Conservation (phyloP, 2,797 vertebrate species). For the Mormyrus proboscirostris region DNA sequence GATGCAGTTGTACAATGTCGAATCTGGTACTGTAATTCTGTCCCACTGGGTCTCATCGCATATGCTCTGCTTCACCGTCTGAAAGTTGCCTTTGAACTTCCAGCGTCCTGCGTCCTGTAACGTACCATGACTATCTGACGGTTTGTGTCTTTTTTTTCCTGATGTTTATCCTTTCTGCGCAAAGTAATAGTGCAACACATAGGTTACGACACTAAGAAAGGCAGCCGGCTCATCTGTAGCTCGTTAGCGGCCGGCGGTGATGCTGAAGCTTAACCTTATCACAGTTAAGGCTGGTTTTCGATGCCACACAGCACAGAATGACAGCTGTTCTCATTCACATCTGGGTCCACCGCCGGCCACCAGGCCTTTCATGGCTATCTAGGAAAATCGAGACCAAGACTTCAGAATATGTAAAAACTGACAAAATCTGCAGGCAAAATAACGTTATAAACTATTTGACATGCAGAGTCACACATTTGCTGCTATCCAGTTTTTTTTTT, state of each 20-base stretch:
- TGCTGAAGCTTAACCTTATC: neutral
- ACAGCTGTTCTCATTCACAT: neutral
- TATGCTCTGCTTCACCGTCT: neutral
- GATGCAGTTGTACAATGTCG: neutral
- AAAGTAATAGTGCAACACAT: neutral
- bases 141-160: neutral
- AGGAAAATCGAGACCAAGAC: neutral
- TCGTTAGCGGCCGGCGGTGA: neutral
- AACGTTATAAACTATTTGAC: neutral
- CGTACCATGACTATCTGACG: too few relatives aligned
- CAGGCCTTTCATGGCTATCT: neutral
- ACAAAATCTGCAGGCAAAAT: neutral
- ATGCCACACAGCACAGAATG: too few relatives aligned
- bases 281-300: neutral
- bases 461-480: neutral
- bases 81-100: neutral
- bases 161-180: neutral
- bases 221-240: neutral
- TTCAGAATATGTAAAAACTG: neutral
- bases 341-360: neutral
- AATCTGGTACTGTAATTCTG: slow-evolving; percentile 5
- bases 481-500: neutral
- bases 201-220: neutral
- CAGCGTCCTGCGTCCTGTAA: neutral
- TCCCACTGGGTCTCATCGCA: neutral